Evolutionary conservation across 2,888 invertebrate species (phyloP), one percentile per base, ranked within the genome.

Genomic region (Bellardia pandia): DNA sequence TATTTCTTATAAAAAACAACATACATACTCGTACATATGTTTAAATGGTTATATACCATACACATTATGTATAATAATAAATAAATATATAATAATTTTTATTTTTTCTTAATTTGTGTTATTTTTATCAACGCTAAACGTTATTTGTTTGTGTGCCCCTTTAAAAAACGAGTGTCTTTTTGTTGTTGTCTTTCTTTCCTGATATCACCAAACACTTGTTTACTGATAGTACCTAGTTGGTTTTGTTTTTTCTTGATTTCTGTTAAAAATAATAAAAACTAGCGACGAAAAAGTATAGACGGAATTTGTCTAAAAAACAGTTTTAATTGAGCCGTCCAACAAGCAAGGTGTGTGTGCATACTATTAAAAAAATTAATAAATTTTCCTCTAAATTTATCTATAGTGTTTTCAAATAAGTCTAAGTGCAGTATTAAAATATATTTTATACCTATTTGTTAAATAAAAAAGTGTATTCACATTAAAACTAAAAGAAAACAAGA

Each of bases 251-350:
- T 62, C 11, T 71, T 56, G 5, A 71, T 75, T 75, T 80, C n/a
- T 58, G 42, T 53, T 37, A 56, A 53, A 53, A 58, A 71, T 40
- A 23, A 51, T 30, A 23, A 16, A 72, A 62, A 11, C 2, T 3
- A 45, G 23, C 48, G 33, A 30, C 62, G 53, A 78, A 82, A 68
- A 76, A 62, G 71, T 83, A 16, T 71, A 83, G 62, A 64, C 42
- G 51, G 45, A 60, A 51, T 62, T 74, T 9, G 30, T 82, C 56
- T n/a, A 16, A 69, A 71, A 71, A 71, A 58, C 83, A 86, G 83
- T 86, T 86, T 86, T 51, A 75, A 23, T 76, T 76, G 83, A 66
- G 30, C 23, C 83, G 66, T 71, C 66, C 69, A 86, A 42, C 48
- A 30, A 66, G 40, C 53, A 83, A 75, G 86, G 83, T 79, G 79